Percentiles rank a stretch among this genome's conserved stretches.
phyloP scores from a whole-genome alignment of 35 echinoderm and acorn worm species.

The Patiria miniata region DNA sequence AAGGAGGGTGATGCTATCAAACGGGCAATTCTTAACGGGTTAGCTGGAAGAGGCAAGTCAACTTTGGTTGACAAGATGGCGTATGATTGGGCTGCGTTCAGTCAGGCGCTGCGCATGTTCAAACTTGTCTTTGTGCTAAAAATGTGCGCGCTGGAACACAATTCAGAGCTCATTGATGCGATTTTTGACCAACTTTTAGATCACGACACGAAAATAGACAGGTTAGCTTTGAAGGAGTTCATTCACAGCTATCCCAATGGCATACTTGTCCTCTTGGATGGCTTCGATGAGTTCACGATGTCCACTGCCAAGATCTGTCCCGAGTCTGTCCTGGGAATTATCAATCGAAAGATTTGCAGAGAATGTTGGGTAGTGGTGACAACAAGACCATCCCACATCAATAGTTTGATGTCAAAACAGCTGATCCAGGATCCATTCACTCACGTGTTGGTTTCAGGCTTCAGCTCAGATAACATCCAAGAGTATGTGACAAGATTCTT shows the following conservation, averaged over 20 bases:
- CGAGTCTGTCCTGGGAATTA: neutral
- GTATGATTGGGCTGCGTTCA: neutral
- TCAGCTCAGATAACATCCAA: neutral
- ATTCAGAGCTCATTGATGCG: conserved; percentile 3
- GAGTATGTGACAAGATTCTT: neutral
- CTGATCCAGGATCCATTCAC: neutral
- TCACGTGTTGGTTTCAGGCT: neutral
- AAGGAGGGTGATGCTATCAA: neutral
- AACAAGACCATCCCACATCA: neutral
- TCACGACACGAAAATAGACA: neutral
- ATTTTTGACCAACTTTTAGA: conserved; percentile 7
- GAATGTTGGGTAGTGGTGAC: neutral
- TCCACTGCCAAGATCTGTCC: neutral
- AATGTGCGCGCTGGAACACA: neutral
- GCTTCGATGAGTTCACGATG: neutral
- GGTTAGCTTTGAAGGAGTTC: neutral
- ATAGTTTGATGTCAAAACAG: neutral
- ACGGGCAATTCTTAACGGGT: neutral
- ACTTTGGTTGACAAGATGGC: neutral
- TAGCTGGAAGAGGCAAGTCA: conserved; percentile 3
- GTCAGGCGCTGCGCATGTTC: neutral
- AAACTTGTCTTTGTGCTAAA: neutral
- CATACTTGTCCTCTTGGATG: neutral
- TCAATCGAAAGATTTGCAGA: neutral
- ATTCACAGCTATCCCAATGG: neutral